phyloP scores from a whole-genome alignment of 2,113 vertebrate species.

The Dryoscopus gambensis region DNA sequence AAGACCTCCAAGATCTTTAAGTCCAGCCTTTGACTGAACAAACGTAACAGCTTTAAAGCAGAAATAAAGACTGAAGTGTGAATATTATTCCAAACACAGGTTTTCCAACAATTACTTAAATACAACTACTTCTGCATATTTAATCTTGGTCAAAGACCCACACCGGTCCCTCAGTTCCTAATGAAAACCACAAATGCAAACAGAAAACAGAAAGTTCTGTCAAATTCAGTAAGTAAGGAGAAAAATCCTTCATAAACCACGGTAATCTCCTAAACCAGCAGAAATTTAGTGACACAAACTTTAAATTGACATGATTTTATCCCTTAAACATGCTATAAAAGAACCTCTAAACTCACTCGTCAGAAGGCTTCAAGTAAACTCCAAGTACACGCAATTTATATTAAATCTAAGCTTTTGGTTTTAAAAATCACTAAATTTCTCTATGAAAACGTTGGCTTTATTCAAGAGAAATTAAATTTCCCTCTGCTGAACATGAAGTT shows the following conservation, averaged over 20 bases:
- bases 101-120: not conserved
- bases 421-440: not conserved
- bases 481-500: not conserved
- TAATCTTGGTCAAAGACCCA: not conserved
- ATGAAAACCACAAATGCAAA: not conserved
- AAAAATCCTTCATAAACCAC: not conserved
- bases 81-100: not conserved
- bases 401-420: not conserved
- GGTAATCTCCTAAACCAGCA: not conserved
- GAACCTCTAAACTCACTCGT: not conserved
- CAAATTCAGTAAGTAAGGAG: not conserved
- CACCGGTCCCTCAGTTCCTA: not conserved
- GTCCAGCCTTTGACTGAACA: not conserved
- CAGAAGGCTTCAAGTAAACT: not conserved
- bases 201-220: not conserved
- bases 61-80: not conserved
- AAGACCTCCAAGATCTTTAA: not conserved
- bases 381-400: not conserved
- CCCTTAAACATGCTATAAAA: not conserved
- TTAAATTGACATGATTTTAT: not conserved
- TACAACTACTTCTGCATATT: not conserved
- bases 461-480: not conserved
- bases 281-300: not conserved
- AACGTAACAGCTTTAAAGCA: not conserved
- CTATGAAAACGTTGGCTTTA: not conserved